Percentiles rank a stretch among this genome's conserved stretches.
Evolutionary conservation across 2,113 vertebrate genomes (phyloP).

Genomic region (Onychostruthus taczanowskii): DNA sequence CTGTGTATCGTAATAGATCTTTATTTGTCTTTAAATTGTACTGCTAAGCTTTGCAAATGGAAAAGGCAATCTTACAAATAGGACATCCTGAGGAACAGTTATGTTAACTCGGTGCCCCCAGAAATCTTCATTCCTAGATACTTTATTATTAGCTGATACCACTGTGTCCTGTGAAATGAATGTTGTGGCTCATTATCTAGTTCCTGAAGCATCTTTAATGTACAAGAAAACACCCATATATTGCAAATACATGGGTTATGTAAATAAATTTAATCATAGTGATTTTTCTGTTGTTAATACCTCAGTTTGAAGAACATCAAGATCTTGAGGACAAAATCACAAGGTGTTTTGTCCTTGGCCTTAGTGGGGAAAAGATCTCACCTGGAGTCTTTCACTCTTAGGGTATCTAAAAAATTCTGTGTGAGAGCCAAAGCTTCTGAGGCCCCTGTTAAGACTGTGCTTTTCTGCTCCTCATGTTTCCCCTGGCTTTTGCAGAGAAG

Average conservation of each 20-base stretch:
- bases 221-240: background rate
- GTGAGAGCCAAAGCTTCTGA: background rate
- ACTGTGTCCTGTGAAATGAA: background rate
- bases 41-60: background rate
- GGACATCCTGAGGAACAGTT: background rate
- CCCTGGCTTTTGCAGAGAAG: background rate
- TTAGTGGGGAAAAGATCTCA: background rate
- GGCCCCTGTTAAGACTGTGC: background rate
- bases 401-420: background rate
- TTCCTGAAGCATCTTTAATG: background rate
- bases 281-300: background rate
- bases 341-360: background rate
- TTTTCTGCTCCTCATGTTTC: background rate
- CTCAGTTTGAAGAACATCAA: background rate
- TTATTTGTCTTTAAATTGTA: background rate
- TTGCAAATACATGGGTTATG: background rate
- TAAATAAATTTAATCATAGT: background rate
- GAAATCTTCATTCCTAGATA: background rate
- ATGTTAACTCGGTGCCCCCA: background rate
- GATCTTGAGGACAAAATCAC: background rate
- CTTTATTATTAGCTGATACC: background rate
- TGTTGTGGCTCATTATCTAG: background rate
- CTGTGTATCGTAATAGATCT: background rate
- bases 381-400: background rate
- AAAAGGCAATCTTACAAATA: background rate